Evolutionary conservation across 2,113 vertebrate species (phyloP).

Genomic region (Taxidea taxus): DNA sequence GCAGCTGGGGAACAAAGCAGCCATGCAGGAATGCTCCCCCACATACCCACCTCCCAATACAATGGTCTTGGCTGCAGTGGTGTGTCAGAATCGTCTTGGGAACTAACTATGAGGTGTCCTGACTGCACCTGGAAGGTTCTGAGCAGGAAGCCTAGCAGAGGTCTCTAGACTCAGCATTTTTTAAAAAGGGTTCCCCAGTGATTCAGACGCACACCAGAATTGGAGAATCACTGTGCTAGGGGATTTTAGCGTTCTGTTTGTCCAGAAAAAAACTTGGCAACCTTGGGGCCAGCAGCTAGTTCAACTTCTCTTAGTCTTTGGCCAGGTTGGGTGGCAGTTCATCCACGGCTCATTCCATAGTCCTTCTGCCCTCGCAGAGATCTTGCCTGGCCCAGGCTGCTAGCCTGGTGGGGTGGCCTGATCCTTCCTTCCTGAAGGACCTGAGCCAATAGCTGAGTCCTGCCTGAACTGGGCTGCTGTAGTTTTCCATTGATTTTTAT

Average conservation of each 20-base stretch:
- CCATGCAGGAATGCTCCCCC: neutral
- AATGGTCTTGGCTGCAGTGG: neutral
- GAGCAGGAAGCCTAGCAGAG: neutral
- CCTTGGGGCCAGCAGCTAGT: neutral
- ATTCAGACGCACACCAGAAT: neutral
- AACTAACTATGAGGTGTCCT: neutral
- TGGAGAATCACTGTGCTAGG: neutral
- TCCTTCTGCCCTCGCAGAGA: neutral
- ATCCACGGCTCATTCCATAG: neutral
- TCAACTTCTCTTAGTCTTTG: neutral
- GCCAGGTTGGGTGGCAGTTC: neutral
- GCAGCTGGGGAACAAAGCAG: neutral
- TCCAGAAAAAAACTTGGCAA: neutral
- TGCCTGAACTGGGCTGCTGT: neutral
- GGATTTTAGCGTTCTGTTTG: neutral
- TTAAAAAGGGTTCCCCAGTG: neutral
- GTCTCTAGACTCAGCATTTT: neutral
- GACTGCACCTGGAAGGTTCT: neutral
- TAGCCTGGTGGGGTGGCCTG: neutral
- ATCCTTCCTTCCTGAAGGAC: neutral
- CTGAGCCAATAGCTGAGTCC: neutral
- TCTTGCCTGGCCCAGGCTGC: neutral
- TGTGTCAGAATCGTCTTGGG: neutral
- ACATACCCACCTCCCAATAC: neutral
- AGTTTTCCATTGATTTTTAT: neutral